Percentiles rank a stretch among this genome's conserved stretches.
Conservation (phyloP, 1,140 invertebrate species). For the Elymnias hypermnestra region DNA sequence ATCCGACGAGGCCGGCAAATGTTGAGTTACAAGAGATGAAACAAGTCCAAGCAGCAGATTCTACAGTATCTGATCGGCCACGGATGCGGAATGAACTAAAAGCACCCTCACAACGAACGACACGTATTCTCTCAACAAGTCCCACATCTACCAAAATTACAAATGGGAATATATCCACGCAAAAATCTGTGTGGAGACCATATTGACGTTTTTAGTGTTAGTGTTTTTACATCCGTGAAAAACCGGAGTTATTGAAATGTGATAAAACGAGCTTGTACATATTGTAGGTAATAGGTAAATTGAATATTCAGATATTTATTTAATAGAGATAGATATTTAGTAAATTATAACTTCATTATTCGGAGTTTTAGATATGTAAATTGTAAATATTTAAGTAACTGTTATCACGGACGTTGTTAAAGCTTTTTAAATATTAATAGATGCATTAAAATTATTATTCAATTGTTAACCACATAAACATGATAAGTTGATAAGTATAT, state of each 20-base stretch:
- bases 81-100: constrained; percentile 77
- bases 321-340: constrained; percentile 23
- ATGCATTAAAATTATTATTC: constrained; percentile 28
- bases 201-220: constrained; percentile 76
- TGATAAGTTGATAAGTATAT: constrained; percentile 14
- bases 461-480: constrained; percentile 22
- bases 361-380: constrained; percentile 16
- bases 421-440: constrained; percentile 33
- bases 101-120: constrained; percentile 75
- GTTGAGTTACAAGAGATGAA: constrained; percentile 69
- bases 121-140: constrained; percentile 63
- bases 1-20: constrained; percentile 74
- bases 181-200: constrained; percentile 85
- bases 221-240: constrained; percentile 33
- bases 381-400: constrained; percentile 14
- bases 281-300: constrained; percentile 48
- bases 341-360: constrained; percentile 13
- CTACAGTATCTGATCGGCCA: constrained; percentile 76
- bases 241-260: constrained; percentile 60
- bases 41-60: constrained; percentile 76
- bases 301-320: constrained; percentile 29
- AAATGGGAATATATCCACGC: constrained; percentile 72
- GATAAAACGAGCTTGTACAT: constrained; percentile 74
- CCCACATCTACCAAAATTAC: constrained; percentile 79
- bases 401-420: constrained; percentile 34